Base-by-base conservation (phyloP, 1,140 invertebrate species). In the Drosophila grimshawi region DNA sequence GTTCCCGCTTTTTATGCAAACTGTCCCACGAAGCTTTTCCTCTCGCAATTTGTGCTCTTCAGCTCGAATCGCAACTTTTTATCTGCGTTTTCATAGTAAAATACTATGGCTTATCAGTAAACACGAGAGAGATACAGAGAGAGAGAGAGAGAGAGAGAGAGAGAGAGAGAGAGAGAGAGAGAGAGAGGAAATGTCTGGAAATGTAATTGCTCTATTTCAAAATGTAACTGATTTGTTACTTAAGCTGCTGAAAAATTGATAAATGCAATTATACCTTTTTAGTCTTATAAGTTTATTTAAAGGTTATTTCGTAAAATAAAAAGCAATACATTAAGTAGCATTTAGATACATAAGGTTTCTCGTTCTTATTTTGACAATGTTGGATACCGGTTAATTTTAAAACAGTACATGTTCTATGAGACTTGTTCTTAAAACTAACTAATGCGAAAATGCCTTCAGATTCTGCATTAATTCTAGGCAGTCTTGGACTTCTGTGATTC, bases 391-490 rank as follows among this genome's bases (percentile, higher is more conserved):
- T 67, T 93, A 91, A 35, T 27, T 52, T 32, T 32, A 0, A 64
- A 65, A 30, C n/a, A 19, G 39, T 35, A 56, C 37, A 39, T 3
- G 49, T 39, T 59, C n/a, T 39, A 49, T 49, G 43, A 49, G 64
- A 48, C n/a, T 35, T 52, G 10, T 35, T 7, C 53, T 71, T 59
- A 51, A 33, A 65, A 2, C 35, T 61, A 61, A 29, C 32, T 32
- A 46, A 39, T 72, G 27, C 57, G 35, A 30, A 49, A 27, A 39
- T 8, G n/a, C 19, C 5, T 75, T 92, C 86, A 91, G 91, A 3
- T 48, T 60, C 35, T 59, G 66, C 7, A 27, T 49, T 59, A 4
- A 96, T 91, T 32, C 11, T 69, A 74, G 37, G 49, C 65, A 56
- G 71, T 69, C 61, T 74, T 74, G 19, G 43, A 39, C 45, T 74